These are phyloP conservation scores for Anthrax anthrax DNA, from an alignment of 2,888 invertebrate species.

Conservation along the genomic window DNA sequence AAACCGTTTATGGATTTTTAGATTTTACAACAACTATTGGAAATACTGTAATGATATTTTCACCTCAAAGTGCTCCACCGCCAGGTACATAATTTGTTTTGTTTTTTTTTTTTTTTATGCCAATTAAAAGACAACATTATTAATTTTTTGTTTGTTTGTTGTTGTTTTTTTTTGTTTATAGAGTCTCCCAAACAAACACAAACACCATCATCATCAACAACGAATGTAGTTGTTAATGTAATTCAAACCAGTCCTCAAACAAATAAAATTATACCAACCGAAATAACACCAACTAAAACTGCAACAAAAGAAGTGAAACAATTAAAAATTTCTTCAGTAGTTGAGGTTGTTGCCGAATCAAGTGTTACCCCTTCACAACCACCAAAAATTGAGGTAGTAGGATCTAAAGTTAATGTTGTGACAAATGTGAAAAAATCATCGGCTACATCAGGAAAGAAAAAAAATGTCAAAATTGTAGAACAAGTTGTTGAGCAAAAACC, in stretches of 20 bases:
- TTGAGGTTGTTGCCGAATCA: slow-evolving; percentile 14
- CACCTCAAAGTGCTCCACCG: slow-evolving; percentile 55
- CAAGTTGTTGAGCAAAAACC: slow-evolving; percentile 16
- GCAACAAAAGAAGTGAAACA: slow-evolving; percentile 7
- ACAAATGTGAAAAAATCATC: slow-evolving; percentile 30
- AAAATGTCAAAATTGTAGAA: slow-evolving; percentile 31
- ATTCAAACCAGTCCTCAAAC: slow-evolving; percentile 17
- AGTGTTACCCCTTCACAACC: slow-evolving; percentile 5
- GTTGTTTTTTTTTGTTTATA: background rate
- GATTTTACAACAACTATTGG: slow-evolving; percentile 91
- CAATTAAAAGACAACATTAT: background rate
- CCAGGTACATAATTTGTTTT: background rate
- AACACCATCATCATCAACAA: slow-evolving; percentile 8
- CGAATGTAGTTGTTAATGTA: slow-evolving; percentile 12
- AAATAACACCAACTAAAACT: slow-evolving; percentile 14
- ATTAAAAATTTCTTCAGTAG: slow-evolving; percentile 14
- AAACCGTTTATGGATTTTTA: slow-evolving; percentile 85
- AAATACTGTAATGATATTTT: slow-evolving; percentile 88
- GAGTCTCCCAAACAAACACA: background rate
- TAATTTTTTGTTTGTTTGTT: background rate
- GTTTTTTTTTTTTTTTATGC: too few species aligned
- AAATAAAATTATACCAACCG: slow-evolving; percentile 7
- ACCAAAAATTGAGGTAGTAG: slow-evolving; percentile 35
- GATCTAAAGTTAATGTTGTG: slow-evolving; percentile 25
- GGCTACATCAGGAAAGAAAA: slow-evolving; percentile 13